These are phyloP conservation scores for Mareca penelope DNA, from an alignment of 2,797 vertebrate species.

Conservation along the genomic window DNA sequence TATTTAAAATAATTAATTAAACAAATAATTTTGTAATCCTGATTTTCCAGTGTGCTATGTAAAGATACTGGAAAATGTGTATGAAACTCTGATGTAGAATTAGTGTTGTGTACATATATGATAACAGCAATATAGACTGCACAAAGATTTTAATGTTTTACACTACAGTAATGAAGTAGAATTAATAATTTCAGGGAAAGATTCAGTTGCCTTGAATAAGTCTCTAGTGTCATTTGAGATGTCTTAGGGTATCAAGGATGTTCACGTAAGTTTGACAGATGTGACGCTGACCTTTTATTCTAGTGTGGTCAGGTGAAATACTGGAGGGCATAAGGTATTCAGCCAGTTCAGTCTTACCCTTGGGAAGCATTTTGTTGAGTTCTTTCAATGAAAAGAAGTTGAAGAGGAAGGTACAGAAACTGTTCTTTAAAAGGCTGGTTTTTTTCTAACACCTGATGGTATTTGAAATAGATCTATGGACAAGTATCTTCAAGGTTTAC, in stretches of 20 bases:
- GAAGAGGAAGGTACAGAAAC: neutral
- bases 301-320: neutral
- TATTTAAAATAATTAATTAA: neutral
- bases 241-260: neutral
- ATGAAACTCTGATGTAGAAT: neutral
- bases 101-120: neutral
- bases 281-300: neutral
- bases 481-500: neutral
- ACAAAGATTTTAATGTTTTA: neutral
- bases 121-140: neutral
- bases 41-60: neutral
- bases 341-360: neutral
- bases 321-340: neutral
- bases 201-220: neutral
- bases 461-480: neutral
- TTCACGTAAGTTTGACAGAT: neutral
- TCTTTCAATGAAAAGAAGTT: neutral
- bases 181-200: too few species aligned
- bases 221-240: neutral
- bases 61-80: neutral
- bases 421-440: neutral
- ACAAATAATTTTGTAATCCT: neutral
- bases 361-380: neutral
- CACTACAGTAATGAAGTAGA: neutral
- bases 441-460: accelerated